A percentile compares a stretch with the other conserved stretches of the same genome.
phyloP scores from a whole-genome alignment of 2,888 invertebrate genomes.

The Meiosimyza decipiens region DNA sequence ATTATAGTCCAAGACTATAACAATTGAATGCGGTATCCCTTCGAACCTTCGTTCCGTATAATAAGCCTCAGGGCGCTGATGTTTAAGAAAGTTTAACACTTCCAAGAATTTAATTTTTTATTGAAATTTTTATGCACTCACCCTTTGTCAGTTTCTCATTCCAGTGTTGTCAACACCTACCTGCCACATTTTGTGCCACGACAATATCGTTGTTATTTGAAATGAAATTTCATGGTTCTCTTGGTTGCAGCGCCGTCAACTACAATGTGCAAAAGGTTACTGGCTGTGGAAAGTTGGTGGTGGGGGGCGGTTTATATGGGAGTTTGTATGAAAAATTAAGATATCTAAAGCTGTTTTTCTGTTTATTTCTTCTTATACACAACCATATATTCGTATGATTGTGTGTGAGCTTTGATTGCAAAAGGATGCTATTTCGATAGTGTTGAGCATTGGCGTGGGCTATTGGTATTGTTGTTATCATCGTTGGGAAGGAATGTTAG shows the following conservation, averaged over 20 bases:
- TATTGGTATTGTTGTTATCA: background rate
- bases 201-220: background rate
- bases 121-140: no score
- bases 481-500: no score
- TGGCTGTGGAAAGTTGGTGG: background rate
- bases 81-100: no score
- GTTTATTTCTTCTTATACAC: background rate
- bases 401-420: slow-evolving; percentile 12
- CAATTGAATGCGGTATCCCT: no score
- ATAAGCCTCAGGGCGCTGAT: no score
- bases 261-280: background rate
- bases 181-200: no score
- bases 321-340: background rate
- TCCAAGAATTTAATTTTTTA: no score
- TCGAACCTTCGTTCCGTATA: no score
- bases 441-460: slow-evolving; percentile 3
- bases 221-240: slow-evolving; percentile 32
- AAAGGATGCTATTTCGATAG: background rate
- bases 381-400: background rate
- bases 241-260: slow-evolving; percentile 8
- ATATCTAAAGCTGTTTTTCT: background rate
- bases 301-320: background rate
- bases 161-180: slow-evolving; percentile 10
- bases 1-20: no score
- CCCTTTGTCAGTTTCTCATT: background rate